Conservation (phyloP, 2,113 vertebrate genomes). For the Bufo gargarizans region DNA sequence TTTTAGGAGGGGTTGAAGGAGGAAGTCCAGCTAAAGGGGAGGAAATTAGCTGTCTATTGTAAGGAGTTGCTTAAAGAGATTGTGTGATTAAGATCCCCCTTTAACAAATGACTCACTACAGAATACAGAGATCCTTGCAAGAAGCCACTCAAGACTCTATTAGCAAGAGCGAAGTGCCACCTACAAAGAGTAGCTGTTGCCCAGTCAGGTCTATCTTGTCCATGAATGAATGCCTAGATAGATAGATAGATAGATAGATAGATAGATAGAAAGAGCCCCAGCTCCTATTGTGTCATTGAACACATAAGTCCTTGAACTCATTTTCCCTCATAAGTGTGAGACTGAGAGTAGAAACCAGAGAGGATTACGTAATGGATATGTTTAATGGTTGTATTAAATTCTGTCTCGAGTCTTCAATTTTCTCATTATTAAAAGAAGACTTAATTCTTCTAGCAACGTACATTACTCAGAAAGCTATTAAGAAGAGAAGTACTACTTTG, state of each 20-base stretch:
- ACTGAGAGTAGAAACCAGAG: background rate
- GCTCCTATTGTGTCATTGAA: background rate
- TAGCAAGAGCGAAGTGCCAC: too few species aligned
- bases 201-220: too few species aligned
- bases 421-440: slow-evolving; percentile 31
- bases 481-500: background rate
- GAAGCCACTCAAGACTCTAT: too few species aligned
- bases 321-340: background rate
- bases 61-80: too few species aligned
- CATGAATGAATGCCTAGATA: background rate
- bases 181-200: too few species aligned
- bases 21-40: too few species aligned
- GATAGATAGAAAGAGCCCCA: background rate
- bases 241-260: background rate
- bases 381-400: slow-evolving; percentile 29
- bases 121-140: too few species aligned
- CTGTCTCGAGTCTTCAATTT: slow-evolving; percentile 35
- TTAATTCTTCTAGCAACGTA: slow-evolving; percentile 29
- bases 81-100: too few species aligned
- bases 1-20: too few species aligned
- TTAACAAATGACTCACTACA: too few species aligned
- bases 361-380: slow-evolving; percentile 39
- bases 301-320: slow-evolving; percentile 4
- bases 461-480: slow-evolving; percentile 39
- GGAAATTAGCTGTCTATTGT: too few species aligned